Base-by-base conservation (phyloP, 2,888 invertebrate species). In the Hypselothyrea guttata region DNA sequence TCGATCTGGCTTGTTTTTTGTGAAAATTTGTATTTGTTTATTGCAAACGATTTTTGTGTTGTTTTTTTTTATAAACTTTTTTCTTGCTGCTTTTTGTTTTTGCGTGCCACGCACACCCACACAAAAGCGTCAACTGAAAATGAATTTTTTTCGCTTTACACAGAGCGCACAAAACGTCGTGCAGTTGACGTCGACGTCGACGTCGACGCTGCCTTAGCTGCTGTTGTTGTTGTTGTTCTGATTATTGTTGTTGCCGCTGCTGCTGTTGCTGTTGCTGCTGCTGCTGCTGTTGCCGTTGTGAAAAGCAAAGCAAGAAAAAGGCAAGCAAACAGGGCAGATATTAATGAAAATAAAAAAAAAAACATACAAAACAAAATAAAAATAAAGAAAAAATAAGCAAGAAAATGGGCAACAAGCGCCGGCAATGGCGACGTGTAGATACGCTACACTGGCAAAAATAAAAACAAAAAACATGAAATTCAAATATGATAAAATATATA, bases 51-150 rank as follows among this genome's bases (percentile, higher is more conserved):
- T 35, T 52, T 57, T 33, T 33, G 5, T 12, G n/a, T 5, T 45
- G 13, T 33, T 38, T 28, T 37, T 49, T 33, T 33, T 16, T 33
- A 7, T 40, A 8, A 11, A 13, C 31, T 27, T 47, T 62, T 54
- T 34, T 59, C 45, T 56, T 64, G 51, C 56, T 45, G 9, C 45
- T 53, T 58, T 53, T 53, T 57, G n/a, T 57, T 69, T 64, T 60
- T 75, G 71, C 81, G 65, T 73, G 68, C 59, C 69, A 74, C 75
- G 73, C 70, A 75, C 75, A 81, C 83, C 83, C 79, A 82, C 83
- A 82, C 79, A 76, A 75, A 74, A 82, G 79, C 79, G 71, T 71
- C 83, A 82, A 82, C 76, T 78, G 81, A 79, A 85, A 85, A 83
- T 79, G 84, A 85, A 84, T 72, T 85, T 79, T 74, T 84, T 83